These are phyloP conservation scores for Cryptoblepharus egeriae DNA, from an alignment of 2,797 vertebrate species.

Conservation along the genomic window DNA sequence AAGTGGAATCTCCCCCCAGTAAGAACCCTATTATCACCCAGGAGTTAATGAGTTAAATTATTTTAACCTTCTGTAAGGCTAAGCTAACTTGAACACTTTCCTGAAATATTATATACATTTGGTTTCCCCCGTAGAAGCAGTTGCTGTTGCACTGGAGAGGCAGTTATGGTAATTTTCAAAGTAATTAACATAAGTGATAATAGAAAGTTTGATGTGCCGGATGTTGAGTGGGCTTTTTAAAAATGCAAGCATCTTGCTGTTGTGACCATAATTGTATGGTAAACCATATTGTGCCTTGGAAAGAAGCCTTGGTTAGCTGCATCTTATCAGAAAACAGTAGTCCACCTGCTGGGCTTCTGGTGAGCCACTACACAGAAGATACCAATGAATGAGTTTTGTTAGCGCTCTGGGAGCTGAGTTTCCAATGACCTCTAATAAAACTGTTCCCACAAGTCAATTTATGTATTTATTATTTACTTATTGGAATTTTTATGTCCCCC, in stretches of 20 bases:
- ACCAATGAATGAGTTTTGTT: fast-evolving
- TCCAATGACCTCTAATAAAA: neutral
- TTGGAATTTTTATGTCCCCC: neutral
- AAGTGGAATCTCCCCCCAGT: neutral
- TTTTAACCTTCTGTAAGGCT: neutral
- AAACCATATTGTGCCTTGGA: neutral
- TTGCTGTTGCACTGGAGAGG: slow-evolving; percentile 54
- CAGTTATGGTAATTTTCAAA: slow-evolving; percentile 74
- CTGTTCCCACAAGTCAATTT: neutral
- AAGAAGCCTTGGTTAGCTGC: slow-evolving; percentile 25
- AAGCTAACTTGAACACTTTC: neutral
- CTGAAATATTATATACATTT: slow-evolving; percentile 49
- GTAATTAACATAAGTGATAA: slow-evolving; percentile 72
- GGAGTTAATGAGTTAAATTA: slow-evolving; percentile 48
- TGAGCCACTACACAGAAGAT: neutral
- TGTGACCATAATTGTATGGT: neutral
- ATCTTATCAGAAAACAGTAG: neutral
- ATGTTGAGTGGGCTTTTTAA: slow-evolving; percentile 42
- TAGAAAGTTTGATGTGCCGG: slow-evolving; percentile 40
- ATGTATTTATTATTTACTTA: neutral
- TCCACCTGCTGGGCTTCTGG: neutral
- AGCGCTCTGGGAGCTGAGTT: neutral
- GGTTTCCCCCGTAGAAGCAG: slow-evolving; percentile 55
- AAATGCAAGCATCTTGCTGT: slow-evolving; percentile 32
- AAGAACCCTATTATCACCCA: slow-evolving; percentile 32